A percentile compares a stretch with the other conserved stretches of the same genome.
phyloP scores from a whole-genome alignment of 1,140 invertebrate genomes.

The Nomia melanderi region DNA sequence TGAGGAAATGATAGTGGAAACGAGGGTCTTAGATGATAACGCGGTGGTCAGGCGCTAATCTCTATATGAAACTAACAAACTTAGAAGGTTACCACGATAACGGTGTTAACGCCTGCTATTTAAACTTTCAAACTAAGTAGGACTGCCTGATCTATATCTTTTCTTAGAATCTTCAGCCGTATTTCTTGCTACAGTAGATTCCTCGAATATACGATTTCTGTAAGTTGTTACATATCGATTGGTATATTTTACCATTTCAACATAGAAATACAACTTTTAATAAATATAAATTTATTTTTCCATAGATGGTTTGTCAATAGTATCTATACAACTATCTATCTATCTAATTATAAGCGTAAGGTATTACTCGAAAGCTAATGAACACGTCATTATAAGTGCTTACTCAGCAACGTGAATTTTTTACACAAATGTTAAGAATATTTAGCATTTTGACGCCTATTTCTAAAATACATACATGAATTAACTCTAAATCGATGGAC shows the following conservation, averaged over 20 bases:
- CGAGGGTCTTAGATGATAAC: constrained; percentile 29
- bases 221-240: background rate
- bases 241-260: background rate
- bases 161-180: background rate
- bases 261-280: background rate
- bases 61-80: constrained; percentile 25
- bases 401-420: no score
- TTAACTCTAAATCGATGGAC: no score
- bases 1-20: constrained; percentile 33
- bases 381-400: no score
- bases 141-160: constrained; percentile 14
- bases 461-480: no score
- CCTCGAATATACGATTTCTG: constrained; percentile 6
- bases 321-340: no score
- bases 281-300: no score
- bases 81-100: constrained; percentile 45
- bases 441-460: no score
- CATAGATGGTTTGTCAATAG: no score
- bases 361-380: no score
- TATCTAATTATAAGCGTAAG: no score
- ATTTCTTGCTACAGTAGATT: background rate
- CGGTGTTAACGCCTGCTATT: constrained; percentile 31
- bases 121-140: constrained; percentile 38
- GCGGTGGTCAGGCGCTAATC: constrained; percentile 25
- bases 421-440: no score